Evolutionary conservation across 2,113 vertebrate species (phyloP).

Genomic region (Sigmodon hispidus): DNA sequence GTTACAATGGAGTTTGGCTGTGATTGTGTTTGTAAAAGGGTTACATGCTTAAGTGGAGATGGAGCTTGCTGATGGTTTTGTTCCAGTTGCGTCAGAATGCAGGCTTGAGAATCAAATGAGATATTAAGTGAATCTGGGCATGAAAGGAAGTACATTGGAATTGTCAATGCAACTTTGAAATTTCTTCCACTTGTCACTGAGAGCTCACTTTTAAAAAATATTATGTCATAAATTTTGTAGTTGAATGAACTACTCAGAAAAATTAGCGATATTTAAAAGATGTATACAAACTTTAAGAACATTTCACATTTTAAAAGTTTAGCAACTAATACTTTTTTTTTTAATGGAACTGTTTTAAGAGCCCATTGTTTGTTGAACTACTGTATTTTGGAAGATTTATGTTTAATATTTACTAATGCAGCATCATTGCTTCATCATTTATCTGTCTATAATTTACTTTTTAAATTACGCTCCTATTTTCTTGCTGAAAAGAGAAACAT

Average conservation of each 20-base stretch:
- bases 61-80: constrained; percentile 76
- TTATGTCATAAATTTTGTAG: constrained; percentile 53
- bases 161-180: constrained; percentile 61
- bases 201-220: constrained; percentile 37
- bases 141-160: constrained; percentile 61
- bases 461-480: too few relatives aligned
- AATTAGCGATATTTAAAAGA: constrained; percentile 18
- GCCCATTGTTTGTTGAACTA: background rate
- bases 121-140: constrained; percentile 73
- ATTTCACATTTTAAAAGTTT: constrained; percentile 54
- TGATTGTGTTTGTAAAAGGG: constrained; percentile 82
- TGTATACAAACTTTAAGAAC: constrained; percentile 34
- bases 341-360: background rate
- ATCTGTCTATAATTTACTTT: constrained; percentile 31
- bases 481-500: background rate
- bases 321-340: constrained; percentile 28
- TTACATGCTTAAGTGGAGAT: constrained; percentile 82
- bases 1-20: constrained; percentile 80
- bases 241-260: background rate
- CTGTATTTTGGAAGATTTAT: constrained; percentile 3
- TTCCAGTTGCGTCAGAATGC: constrained; percentile 69
- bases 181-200: constrained; percentile 67
- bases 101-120: constrained; percentile 82
- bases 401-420: constrained; percentile 32
- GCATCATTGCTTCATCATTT: background rate